Evolutionary conservation across 2,797 vertebrate genomes (phyloP).

Genomic region (Gobionotothen gibberifrons): DNA sequence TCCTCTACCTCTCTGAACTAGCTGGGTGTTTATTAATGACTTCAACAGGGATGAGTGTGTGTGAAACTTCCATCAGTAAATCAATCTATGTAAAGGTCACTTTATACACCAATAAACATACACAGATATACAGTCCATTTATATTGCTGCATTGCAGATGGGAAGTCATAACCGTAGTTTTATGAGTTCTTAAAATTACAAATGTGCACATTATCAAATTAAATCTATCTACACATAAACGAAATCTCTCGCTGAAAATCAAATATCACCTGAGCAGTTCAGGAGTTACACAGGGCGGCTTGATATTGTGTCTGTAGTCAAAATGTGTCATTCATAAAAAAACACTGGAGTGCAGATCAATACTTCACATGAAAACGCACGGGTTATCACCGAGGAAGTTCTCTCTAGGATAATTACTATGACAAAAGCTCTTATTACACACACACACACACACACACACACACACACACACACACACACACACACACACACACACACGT

Average conservation of each 20-base stretch:
- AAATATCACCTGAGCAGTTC: neutral
- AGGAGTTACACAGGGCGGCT: slow-evolving; percentile 5
- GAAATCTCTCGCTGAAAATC: neutral
- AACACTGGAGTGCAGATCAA: slow-evolving; percentile 27
- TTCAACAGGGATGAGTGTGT: slow-evolving; percentile 1
- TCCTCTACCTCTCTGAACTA: slow-evolving; percentile 12
- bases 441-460: slow-evolving; percentile 19
- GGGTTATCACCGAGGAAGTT: slow-evolving; percentile 28
- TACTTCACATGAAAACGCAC: slow-evolving; percentile 12
- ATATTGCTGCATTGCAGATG: slow-evolving; percentile 64
- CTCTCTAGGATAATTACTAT: slow-evolving; percentile 40
- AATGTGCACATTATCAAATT: neutral
- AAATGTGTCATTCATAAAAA: slow-evolving; percentile 63
- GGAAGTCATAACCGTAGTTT: slow-evolving; percentile 26
- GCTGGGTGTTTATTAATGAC: slow-evolving; percentile 7
- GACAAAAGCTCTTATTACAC: slow-evolving; percentile 37
- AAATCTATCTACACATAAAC: neutral
- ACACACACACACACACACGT: slow-evolving; percentile 13
- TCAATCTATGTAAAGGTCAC: slow-evolving; percentile 41
- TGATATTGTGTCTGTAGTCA: slow-evolving; percentile 12
- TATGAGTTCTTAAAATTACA: slow-evolving; percentile 8
- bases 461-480: slow-evolving; percentile 9
- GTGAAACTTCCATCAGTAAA: slow-evolving; percentile 43
- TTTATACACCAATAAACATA: slow-evolving; percentile 9
- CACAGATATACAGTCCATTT: slow-evolving; percentile 5